Base-by-base conservation (phyloP, 2,113 vertebrate species). In the Electrona antarctica region DNA sequence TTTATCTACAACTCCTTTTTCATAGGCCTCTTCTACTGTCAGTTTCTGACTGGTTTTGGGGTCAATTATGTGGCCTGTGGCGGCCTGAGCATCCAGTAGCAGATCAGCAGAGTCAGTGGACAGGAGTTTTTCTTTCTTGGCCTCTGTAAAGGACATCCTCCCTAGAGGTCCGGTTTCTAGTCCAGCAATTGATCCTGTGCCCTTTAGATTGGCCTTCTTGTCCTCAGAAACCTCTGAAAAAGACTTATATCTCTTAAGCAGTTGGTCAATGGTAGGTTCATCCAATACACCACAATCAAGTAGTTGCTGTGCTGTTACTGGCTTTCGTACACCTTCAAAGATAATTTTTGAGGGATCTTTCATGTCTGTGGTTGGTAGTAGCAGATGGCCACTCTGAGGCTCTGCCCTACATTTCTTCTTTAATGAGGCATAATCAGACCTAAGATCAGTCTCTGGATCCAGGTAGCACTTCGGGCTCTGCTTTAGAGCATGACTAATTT, bases 281-380 rank as follows among this genome's bases (percentile, higher is more conserved):
- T 95, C 93, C 10, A 96, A 94, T 73, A 96, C 82, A 0, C 95
- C 93, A 59, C 95, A 96, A 71, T 96, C 95, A 0, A 90, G 90
- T 12, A 96, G 87, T 87, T 96, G 94, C 77, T 93, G 92, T 0
- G 94, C 95, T 0, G 95, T 95, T 64, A 96, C 91, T 59, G 94
- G 95, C 89, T 95, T 95, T 83, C 95, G 85, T 54, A 95, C 74
- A 0, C 94, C 94, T 6, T 79, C 94, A 50, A 95, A 95, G 55
- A 94, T 80, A 74, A 95, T 68, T 78, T 93, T 94, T 47, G 94
- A 94, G 71, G 91, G 79, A 75, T 95, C 94, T 74, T 96, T 89
- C 66, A 11, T 91, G 89, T 64, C 95, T 83, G 94, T 92, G 15
- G 94, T 89, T 0, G 93, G 88, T n/a, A 96, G 90, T 52, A 96